Evolutionary conservation across 1,140 invertebrate species (phyloP), one percentile per base, ranked within the genome.

Genomic region (Zaprionus inermis): DNA sequence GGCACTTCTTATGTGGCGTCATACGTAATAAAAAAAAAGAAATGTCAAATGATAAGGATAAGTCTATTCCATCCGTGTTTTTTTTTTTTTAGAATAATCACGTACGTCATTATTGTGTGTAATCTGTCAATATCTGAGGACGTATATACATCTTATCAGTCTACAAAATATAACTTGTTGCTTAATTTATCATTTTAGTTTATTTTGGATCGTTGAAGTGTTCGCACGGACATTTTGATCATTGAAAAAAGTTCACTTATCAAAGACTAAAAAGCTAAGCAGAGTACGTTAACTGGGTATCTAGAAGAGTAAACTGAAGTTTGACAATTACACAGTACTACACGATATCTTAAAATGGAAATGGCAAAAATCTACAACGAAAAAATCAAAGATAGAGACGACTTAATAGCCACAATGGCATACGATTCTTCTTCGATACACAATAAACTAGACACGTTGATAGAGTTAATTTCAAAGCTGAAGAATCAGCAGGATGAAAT

Each of bases 101-200:
- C 22, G 34, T 54, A 64, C 60, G 60, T 64, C 60, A 64, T 28
- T 54, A 54, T 24, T 36, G 30, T 22, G 16, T 64, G 30, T 38
- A 54, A 54, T 54, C 49, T 16, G 30, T 9, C 32, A 28, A 52
- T 64, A 64, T 64, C 60, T 38, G 34, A 32, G 22, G 22, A 52
- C 22, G 32, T 49, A 54, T 64, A 38, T 54, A 22, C 49, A 54
- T 64, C 60, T 64, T 64, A 64, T 64, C 60, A 38, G 18, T 54
- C 20, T 12, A 54, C 49, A 38, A 38, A 14, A 54, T 7, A 12
- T 11, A 52, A 36, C 51, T 38, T 64, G 34, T 20, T 54, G 51
- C 41, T 64, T 64, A 63, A 64, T 32, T 64, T 64, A 64, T 64
- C 60, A 64, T 32, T 64, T 64, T 64, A 64, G 60, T 64, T 64